Conservation (phyloP, 2,888 invertebrate genomes). For the Zelleria hepariella region DNA sequence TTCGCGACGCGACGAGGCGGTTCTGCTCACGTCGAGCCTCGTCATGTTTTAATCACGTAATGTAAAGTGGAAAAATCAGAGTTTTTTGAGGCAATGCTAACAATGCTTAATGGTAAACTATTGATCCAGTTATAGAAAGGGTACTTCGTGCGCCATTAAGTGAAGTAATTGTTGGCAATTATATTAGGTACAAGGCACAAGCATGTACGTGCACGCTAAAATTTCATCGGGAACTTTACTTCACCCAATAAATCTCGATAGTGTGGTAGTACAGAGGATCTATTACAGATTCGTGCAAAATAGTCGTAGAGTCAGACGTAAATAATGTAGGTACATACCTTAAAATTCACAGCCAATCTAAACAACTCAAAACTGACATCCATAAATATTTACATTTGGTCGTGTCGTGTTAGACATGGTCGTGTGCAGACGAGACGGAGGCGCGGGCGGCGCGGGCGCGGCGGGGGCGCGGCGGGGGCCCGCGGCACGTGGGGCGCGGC, state of each 20-base stretch:
- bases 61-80: slow-evolving; percentile 46
- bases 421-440: slow-evolving; percentile 37
- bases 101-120: slow-evolving; percentile 56
- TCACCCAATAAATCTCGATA: slow-evolving; percentile 19
- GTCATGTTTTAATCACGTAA: slow-evolving; percentile 40
- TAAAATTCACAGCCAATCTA: slow-evolving; percentile 71
- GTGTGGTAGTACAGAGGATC: slow-evolving; percentile 25
- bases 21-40: slow-evolving; percentile 26
- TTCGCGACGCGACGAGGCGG: slow-evolving; percentile 49
- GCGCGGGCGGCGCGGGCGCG: slow-evolving; percentile 24
- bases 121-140: slow-evolving; percentile 60
- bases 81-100: slow-evolving; percentile 46
- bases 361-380: slow-evolving; percentile 71
- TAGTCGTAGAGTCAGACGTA: slow-evolving; percentile 20
- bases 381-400: slow-evolving; percentile 68
- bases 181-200: slow-evolving; percentile 45
- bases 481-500: slow-evolving; percentile 42
- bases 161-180: slow-evolving; percentile 54
- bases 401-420: slow-evolving; percentile 51
- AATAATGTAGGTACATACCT: slow-evolving; percentile 54
- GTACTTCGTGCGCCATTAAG: slow-evolving; percentile 58
- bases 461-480: slow-evolving; percentile 19
- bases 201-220: slow-evolving; percentile 47
- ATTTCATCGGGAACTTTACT: slow-evolving; percentile 20
- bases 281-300: slow-evolving; percentile 48